Percentiles rank a stretch among this genome's conserved stretches.
Conservation (phyloP, 2,888 invertebrate species). For the Leptothorax acervorum region DNA sequence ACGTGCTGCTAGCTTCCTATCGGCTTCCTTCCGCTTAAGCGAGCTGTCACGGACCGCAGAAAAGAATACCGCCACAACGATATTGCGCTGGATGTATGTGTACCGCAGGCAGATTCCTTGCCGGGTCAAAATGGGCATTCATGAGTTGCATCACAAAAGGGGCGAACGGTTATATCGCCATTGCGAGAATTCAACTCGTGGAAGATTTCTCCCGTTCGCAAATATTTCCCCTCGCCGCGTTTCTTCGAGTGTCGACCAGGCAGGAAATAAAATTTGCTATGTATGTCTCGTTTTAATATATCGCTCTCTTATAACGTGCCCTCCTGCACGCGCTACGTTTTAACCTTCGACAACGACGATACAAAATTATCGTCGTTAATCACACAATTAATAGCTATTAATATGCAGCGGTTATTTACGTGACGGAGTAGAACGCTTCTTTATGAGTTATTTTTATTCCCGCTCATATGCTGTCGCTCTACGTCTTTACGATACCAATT, state of each 20-base stretch:
- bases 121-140: slow-evolving; percentile 34
- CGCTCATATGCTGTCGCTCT: background rate
- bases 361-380: slow-evolving; percentile 34
- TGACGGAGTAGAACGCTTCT: background rate
- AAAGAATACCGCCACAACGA: slow-evolving; percentile 36
- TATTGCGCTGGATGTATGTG: slow-evolving; percentile 29
- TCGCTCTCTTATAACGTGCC: background rate
- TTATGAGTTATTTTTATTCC: slow-evolving; percentile 31
- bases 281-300: slow-evolving; percentile 14
- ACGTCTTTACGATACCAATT: slow-evolving; percentile 11
- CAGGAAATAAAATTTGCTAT: slow-evolving; percentile 6
- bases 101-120: slow-evolving; percentile 22
- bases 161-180: slow-evolving; percentile 1
- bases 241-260: background rate
- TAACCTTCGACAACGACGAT: background rate
- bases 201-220: slow-evolving; percentile 12
- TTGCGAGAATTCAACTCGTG: slow-evolving; percentile 27
- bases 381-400: slow-evolving; percentile 45
- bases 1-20: slow-evolving; percentile 68
- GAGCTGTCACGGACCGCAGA: slow-evolving; percentile 48
- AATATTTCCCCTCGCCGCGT: slow-evolving; percentile 32
- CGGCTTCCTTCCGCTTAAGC: slow-evolving; percentile 67
- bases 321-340: background rate
- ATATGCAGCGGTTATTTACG: slow-evolving; percentile 22
- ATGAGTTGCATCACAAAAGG: slow-evolving; percentile 38